Percentiles rank a stretch among this genome's conserved stretches.
These are phyloP conservation scores for Eucidaris tribuloides DNA, from an alignment of 35 echinoderm and acorn worm species.

Conservation along the genomic window DNA sequence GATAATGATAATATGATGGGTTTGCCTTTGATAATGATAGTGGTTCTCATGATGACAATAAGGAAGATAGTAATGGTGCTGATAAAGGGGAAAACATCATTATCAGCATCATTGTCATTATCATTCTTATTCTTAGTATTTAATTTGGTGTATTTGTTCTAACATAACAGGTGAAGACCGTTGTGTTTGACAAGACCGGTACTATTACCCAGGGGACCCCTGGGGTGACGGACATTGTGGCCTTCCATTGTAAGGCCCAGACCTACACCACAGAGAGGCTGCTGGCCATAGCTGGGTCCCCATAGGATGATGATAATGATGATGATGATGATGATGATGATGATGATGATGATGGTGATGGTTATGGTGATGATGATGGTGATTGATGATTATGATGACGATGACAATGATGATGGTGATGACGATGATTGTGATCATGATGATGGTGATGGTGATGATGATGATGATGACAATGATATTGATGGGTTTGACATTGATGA, in stretches of 20 bases:
- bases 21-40: neutral
- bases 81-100: neutral
- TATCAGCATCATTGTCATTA: neutral
- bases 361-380: neutral
- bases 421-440: neutral
- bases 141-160: neutral
- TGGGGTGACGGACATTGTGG: slow-evolving; percentile 47
- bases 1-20: neutral
- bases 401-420: neutral
- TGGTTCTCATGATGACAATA: neutral
- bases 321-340: neutral
- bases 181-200: slow-evolving; percentile 99
- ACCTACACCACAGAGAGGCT: slow-evolving; percentile 52
- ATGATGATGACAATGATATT: neutral
- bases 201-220: slow-evolving; percentile 94
- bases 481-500: neutral
- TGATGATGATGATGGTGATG: neutral
- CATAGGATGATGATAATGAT: slow-evolving; percentile 36
- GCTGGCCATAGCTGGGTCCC: slow-evolving; percentile 80
- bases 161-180: slow-evolving; percentile 82
- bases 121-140: no score
- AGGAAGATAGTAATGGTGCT: neutral
- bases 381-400: neutral
- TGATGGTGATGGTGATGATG: neutral
- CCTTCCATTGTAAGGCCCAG: slow-evolving; percentile 24